Conservation (phyloP, 1,140 invertebrate genomes). For the Saxidomus purpurata region DNA sequence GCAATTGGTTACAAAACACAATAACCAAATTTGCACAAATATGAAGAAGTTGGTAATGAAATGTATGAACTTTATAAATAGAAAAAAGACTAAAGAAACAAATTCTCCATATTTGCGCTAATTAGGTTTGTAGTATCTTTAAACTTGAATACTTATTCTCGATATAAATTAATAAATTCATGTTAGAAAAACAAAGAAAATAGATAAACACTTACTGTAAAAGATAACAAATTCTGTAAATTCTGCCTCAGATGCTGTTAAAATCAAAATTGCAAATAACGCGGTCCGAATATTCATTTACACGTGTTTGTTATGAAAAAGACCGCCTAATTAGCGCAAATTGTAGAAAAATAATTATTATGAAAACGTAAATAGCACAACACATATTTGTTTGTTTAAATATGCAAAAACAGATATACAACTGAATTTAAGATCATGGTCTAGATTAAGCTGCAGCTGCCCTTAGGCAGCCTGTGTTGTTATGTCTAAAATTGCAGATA, state of each 20-base stretch:
- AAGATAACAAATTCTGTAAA: background rate
- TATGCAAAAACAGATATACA: too few species aligned
- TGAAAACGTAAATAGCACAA: too few species aligned
- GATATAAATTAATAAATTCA: background rate
- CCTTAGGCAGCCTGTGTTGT: too few species aligned
- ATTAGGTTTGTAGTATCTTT: constrained; percentile 18
- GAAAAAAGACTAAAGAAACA: too few species aligned
- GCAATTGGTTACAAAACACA: too few species aligned
- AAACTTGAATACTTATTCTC: background rate
- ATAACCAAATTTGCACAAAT: constrained; percentile 33
- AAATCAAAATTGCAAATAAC: background rate
- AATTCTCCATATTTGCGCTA: constrained; percentile 54
- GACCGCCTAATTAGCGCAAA: constrained; percentile 45
- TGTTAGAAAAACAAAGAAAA: background rate
- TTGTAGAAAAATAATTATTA: background rate
- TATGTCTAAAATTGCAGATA: too few species aligned
- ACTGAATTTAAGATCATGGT: too few species aligned
- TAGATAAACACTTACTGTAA: background rate
- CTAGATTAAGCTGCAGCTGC: too few species aligned
- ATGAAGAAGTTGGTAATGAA: background rate
- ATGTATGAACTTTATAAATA: background rate
- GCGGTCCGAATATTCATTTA: background rate
- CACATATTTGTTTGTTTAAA: too few species aligned
- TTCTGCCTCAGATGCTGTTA: background rate
- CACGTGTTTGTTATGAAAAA: background rate